Evolutionary conservation across 2,113 vertebrate genomes (phyloP), one percentile per base, ranked within the genome.

Genomic region (Nanger granti): DNA sequence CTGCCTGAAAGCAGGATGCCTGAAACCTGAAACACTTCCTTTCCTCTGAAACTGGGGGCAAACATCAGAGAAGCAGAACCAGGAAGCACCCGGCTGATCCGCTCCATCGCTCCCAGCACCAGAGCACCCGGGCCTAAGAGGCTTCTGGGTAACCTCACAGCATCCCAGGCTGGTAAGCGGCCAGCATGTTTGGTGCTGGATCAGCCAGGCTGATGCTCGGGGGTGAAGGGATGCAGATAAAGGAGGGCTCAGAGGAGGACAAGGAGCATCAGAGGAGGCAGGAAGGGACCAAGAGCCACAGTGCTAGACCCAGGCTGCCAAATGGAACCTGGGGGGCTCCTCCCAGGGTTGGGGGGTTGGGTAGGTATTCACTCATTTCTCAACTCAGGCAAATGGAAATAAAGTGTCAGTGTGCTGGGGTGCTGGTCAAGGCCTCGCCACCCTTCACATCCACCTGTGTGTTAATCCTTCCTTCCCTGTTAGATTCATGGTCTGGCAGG

Each of bases 81-180:
- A 5, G 1, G 9, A 10, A 34, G 69, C 20, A 3, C 80, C 9
- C 9, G 1, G 20, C 34, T 80, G 3, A 22, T 1, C 3, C 2
- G 3, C 6, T 55, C 84, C 3, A 1, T 17, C 6, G 1, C 20
- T 41, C 22, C 10, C 1, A 52, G 69, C 24, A 28, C 87, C 24
- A 15, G 13, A n/a, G 11, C 11, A 11, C 13, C 52, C 2, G 10
- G 34, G 22, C 34, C 28, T 11, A 6, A 2, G 3, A 28, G 37
- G 31, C 6, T 79, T 69, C 47, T 11, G 59, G 29, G 34, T 1
- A 64, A 29, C 87, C n/a, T 34, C 15, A 11, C 1, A 24, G 49
- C 37, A 47, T 9, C 9, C 47, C 52, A 64, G 62, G 24, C 11
- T 2, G 28, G 62, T n/a, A 37, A 41, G 22, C 5, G 34, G 54